A percentile compares a stretch with the other conserved stretches of the same genome.
phyloP scores from a whole-genome alignment of 2,888 invertebrate species.

The Parthenolecanium corni region DNA sequence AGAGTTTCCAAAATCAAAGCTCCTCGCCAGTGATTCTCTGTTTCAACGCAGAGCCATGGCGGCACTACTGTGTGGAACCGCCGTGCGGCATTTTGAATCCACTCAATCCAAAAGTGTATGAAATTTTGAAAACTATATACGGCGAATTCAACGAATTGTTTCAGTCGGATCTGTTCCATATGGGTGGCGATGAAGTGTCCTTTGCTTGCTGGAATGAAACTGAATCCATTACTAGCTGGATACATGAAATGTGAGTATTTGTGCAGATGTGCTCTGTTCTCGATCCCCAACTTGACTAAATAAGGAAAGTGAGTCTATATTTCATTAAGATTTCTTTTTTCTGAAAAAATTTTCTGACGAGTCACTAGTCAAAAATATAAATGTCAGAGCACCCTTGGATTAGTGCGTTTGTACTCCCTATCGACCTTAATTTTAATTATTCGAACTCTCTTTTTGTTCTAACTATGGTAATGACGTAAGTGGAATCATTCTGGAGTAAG shows the following conservation, averaged over 20 bases:
- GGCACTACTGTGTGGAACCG: slow-evolving; percentile 60
- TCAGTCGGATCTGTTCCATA: slow-evolving; percentile 48
- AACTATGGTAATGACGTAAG: no score
- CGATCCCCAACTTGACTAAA: no score
- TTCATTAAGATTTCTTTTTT: not conserved
- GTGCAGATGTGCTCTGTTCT: not conserved
- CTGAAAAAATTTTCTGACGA: no score
- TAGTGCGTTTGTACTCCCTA: no score
- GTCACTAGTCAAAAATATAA: no score
- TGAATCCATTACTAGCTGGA: slow-evolving; percentile 53
- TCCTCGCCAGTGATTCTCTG: slow-evolving; percentile 43
- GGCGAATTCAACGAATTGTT: slow-evolving; percentile 33
- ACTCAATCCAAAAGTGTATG: slow-evolving; percentile 55
- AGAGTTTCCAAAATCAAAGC: not conserved
- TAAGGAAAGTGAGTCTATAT: not conserved
- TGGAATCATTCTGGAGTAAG: no score
- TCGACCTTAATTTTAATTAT: no score
- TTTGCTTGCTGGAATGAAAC: slow-evolving; percentile 66
- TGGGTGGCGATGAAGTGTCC: slow-evolving; percentile 59
- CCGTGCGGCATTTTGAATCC: slow-evolving; percentile 78
- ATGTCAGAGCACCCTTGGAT: no score
- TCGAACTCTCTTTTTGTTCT: no score
- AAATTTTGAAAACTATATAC: slow-evolving; percentile 56
- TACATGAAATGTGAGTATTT: slow-evolving; percentile 39
- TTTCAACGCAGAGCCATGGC: slow-evolving; percentile 44